Base-by-base conservation (phyloP, 2,797 vertebrate species). In the Gymnothorax reevesii region DNA sequence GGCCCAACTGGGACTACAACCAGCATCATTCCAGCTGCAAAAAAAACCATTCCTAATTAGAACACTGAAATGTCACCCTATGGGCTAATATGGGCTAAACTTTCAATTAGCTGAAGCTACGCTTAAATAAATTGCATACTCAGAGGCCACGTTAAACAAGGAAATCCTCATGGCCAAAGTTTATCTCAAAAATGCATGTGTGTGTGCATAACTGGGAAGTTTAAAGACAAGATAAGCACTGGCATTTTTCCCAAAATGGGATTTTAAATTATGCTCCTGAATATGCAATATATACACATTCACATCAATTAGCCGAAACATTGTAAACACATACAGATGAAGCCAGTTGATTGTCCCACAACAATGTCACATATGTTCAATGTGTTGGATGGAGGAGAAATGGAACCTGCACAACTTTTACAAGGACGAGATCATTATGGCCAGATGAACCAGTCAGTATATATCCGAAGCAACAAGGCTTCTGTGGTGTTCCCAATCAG, bases 51-150 rank as follows among this genome's bases (percentile, higher is more conserved):
- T 20, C 75, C 17, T 79, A 52, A 79, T 77, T 52, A 77, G 33
- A 15, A 52, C 12, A 13, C 10, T 42, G 7, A 20, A 49, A 52
- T 79, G 75, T 12, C 12, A 54, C 49, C 49, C 42, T 20, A 22
- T 54, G 75, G 75, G 75, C 75, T 79, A 79, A 79, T 54, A 79
- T 54, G 17, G 62, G 62, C 62, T 66, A 79, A 54, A 79, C 17
- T 79, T 15, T n/a, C 75, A 79, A 52, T 79, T 79, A 79, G 75
- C 75, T 54, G 42, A 52, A 54, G 75, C 75, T n/a, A 20, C 54
- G 54, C 15, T 22, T 15, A 79, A 79, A 8, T 79, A 79, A 79
- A 54, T 12, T 52, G 75, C 17, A 10, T 79, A 79, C 75, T 79
- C 75, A 54, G 20, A 54, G 75, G 8, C 49, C 20, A n/a, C 33